phyloP scores from a whole-genome alignment of 2,888 invertebrate species.

The Xylophagus ater region DNA sequence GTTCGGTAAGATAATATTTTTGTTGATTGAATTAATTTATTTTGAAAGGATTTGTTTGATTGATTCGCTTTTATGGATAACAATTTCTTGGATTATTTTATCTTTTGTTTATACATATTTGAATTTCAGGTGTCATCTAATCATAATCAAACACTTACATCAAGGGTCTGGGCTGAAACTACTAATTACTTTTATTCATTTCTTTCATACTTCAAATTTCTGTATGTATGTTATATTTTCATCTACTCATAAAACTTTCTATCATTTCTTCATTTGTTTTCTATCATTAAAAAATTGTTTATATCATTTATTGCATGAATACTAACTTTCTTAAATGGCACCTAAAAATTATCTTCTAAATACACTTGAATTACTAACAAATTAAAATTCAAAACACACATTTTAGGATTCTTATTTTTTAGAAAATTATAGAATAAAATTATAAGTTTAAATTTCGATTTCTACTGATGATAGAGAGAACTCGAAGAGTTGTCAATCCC shows the following conservation, averaged over 20 bases:
- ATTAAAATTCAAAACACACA: too few relatives aligned
- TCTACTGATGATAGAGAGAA: too few relatives aligned
- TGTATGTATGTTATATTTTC: slow-evolving; percentile 8
- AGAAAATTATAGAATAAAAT: too few relatives aligned
- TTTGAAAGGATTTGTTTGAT: neutral
- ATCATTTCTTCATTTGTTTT: too few relatives aligned
- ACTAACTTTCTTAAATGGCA: too few relatives aligned
- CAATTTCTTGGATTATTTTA: neutral
- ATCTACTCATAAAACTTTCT: too few relatives aligned
- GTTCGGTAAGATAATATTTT: slow-evolving; percentile 46
- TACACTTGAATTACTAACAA: too few relatives aligned
- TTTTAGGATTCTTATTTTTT: too few relatives aligned
- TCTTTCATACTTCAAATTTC: slow-evolving; percentile 2
- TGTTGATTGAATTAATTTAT: neutral
- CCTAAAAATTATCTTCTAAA: too few relatives aligned
- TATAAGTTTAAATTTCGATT: too few relatives aligned
- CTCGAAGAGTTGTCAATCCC: too few relatives aligned
- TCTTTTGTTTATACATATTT: slow-evolving; percentile 4
- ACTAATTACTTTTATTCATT: slow-evolving; percentile 2
- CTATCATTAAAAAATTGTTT: too few relatives aligned
- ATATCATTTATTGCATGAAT: neutral
- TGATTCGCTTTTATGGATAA: neutral
- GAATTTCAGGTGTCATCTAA: slow-evolving; percentile 3
- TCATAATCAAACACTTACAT: slow-evolving; percentile 5
- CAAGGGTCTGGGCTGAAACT: slow-evolving; percentile 13